phyloP scores from a whole-genome alignment of 2,113 vertebrate species.

The Corythaixoides concolor region DNA sequence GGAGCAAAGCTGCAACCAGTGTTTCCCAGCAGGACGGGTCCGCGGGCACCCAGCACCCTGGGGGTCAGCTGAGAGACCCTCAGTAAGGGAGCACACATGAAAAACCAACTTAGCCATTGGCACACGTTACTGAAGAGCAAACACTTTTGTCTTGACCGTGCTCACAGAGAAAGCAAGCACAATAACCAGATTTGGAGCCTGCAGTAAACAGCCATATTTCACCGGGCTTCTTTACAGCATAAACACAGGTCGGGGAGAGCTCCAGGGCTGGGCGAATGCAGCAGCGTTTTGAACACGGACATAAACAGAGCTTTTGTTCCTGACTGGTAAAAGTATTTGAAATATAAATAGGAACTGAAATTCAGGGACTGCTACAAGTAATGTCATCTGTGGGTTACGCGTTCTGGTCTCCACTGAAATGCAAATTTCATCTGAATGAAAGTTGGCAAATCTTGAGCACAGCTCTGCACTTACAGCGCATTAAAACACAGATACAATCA shows the following conservation, averaged over 20 bases:
- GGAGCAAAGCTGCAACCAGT: neutral
- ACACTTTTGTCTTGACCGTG: neutral
- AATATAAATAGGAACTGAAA: neutral
- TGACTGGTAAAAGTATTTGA: neutral
- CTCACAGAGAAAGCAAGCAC: neutral
- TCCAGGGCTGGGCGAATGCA: neutral
- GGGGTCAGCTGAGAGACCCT: neutral
- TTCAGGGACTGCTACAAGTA: neutral
- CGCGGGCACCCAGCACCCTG: neutral
- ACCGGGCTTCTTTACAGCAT: neutral
- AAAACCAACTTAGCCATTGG: neutral
- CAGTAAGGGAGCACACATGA: neutral
- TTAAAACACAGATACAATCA: neutral
- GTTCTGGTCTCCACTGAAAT: neutral
- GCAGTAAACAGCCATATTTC: neutral
- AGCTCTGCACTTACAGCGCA: neutral
- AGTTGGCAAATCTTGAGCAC: neutral
- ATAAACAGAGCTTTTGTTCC: neutral
- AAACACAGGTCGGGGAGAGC: neutral
- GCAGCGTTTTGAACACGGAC: neutral
- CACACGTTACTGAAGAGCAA: neutral
- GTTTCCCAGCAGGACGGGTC: neutral
- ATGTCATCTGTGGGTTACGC: neutral
- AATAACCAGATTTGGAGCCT: neutral
- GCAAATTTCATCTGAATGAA: neutral